Evolutionary conservation across 2,113 vertebrate genomes (phyloP).

Genomic region (Geococcyx californianus): DNA sequence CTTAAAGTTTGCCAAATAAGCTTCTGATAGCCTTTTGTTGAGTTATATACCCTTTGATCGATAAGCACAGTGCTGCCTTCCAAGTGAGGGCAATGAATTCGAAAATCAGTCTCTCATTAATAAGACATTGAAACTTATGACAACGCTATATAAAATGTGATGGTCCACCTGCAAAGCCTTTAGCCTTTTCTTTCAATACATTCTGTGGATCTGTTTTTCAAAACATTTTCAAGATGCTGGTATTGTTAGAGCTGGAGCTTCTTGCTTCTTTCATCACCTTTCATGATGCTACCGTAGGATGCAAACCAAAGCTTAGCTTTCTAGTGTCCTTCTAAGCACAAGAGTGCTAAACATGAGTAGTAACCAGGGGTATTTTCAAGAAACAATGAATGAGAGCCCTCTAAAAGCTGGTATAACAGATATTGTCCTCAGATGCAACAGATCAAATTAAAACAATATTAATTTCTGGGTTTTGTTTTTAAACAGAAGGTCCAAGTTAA

Average conservation of each 20-base stretch:
- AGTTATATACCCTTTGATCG: not conserved
- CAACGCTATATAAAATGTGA: not conserved
- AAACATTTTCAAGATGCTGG: not conserved
- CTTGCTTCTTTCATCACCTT: not conserved
- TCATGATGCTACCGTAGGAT: not conserved
- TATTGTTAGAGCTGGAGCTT: not conserved
- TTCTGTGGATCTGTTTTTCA: not conserved
- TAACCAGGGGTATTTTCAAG: not conserved
- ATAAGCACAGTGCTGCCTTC: not conserved
- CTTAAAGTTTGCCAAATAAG: not conserved
- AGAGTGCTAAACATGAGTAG: not conserved
- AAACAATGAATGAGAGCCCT: not conserved
- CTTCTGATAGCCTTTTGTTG: not conserved
- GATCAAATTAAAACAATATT: not conserved
- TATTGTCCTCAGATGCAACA: not conserved
- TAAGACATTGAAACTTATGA: not conserved
- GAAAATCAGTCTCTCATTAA: not conserved
- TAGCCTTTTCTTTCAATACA: not conserved
- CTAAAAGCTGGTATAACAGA: not conserved
- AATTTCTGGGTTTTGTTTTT: not conserved
- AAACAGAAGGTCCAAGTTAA: not conserved
- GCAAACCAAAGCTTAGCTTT: not conserved
- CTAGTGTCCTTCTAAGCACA: not conserved
- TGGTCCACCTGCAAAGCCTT: not conserved
- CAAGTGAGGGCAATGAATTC: not conserved